These are phyloP conservation scores for Cyanoramphus novaezelandiae DNA, from an alignment of 2,113 vertebrate species.

Conservation along the genomic window DNA sequence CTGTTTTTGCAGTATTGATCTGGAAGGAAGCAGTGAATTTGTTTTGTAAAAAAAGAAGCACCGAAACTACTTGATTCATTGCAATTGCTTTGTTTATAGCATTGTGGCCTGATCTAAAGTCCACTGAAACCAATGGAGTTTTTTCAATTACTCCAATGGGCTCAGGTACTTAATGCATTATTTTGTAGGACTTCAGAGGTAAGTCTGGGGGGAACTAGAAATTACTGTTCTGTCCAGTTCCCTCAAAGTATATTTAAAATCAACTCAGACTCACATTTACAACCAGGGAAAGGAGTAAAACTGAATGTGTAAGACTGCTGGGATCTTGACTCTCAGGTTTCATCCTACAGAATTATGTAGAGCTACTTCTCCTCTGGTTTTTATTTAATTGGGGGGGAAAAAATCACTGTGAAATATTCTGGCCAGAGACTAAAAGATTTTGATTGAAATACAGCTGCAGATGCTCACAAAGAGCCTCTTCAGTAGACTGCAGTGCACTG, in stretches of 20 bases:
- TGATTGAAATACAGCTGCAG: background rate
- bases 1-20: background rate
- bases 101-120: conserved; percentile 59
- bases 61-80: background rate
- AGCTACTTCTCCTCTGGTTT: background rate
- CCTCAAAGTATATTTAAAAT: background rate
- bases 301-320: background rate
- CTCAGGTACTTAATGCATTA: conserved; percentile 39
- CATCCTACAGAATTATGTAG: background rate
- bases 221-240: background rate
- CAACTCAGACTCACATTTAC: background rate
- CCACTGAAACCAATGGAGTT: conserved; percentile 20
- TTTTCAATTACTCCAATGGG: background rate
- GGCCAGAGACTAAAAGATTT: background rate
- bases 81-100: conserved; percentile 40
- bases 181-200: conserved; percentile 29
- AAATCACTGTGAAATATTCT: background rate
- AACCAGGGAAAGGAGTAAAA: background rate
- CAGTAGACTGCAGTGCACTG: background rate
- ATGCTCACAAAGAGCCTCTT: background rate
- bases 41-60: background rate
- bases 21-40: background rate
- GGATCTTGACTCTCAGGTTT: background rate
- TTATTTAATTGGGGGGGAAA: background rate
- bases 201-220: conserved; percentile 35